phyloP scores from a whole-genome alignment of 2,888 invertebrate genomes.

The Scaptomyza reducta region DNA sequence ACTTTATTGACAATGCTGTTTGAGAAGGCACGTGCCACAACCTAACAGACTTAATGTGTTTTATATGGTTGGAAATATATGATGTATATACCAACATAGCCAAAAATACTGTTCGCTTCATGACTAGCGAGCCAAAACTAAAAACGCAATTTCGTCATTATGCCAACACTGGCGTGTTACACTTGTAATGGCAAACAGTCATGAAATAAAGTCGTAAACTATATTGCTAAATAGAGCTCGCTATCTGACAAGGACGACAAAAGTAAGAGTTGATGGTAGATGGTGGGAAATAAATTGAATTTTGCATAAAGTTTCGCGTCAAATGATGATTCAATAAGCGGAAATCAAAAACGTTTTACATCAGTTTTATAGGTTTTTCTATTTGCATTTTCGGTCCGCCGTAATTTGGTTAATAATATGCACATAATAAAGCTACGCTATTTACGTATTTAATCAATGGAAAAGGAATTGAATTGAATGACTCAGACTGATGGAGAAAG shows the following conservation, averaged over 20 bases:
- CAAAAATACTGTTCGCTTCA: constrained; percentile 12
- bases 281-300: constrained; percentile 65
- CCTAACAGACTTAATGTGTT: constrained; percentile 59
- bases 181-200: constrained; percentile 71
- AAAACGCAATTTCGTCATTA: constrained; percentile 74
- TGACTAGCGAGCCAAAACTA: constrained; percentile 24
- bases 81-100: constrained; percentile 47
- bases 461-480: constrained; percentile 64
- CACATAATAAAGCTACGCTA: constrained; percentile 64
- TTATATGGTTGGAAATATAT: constrained; percentile 63
- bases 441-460: constrained; percentile 73
- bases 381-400: constrained; percentile 26
- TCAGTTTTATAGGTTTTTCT: constrained; percentile 28
- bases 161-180: constrained; percentile 71
- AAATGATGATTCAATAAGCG: constrained; percentile 71
- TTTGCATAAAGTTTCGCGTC: constrained; percentile 61
- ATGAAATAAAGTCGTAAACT: constrained; percentile 75
- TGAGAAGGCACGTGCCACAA: constrained; percentile 65
- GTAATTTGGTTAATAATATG: constrained; percentile 74
- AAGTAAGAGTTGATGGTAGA: constrained; percentile 27
- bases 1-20: constrained; percentile 59
- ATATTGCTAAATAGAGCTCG: constrained; percentile 35
- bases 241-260: constrained; percentile 37
- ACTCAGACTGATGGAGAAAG: constrained; percentile 32
- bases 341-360: constrained; percentile 41